Evolutionary conservation across 2,113 vertebrate genomes (phyloP).

Genomic region (Heteronetta atricapilla): DNA sequence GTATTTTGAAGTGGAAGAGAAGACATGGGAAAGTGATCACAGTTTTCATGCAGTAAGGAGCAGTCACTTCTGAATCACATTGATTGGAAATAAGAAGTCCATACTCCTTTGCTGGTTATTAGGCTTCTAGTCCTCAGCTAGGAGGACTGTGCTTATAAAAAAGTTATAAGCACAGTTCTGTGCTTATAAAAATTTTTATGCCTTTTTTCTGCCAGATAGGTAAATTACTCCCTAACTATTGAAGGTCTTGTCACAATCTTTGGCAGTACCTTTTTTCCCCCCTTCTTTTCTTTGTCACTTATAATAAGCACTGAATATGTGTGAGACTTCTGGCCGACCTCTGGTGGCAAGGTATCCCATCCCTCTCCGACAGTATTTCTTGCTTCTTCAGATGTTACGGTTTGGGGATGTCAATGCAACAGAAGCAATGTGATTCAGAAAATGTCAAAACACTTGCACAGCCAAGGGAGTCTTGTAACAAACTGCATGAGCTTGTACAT

Average conservation of each 20-base stretch:
- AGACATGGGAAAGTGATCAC: background rate
- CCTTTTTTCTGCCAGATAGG: background rate
- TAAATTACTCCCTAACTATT: background rate
- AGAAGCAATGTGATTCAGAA: background rate
- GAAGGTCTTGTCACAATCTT: background rate
- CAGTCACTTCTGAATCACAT: background rate
- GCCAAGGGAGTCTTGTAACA: background rate
- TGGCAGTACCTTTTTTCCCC: accelerated
- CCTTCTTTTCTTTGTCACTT: background rate
- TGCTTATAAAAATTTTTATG: background rate
- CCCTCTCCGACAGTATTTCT: background rate
- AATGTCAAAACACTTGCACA: background rate
- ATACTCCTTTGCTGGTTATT: background rate
- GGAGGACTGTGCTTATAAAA: background rate
- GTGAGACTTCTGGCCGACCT: background rate
- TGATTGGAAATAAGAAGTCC: background rate
- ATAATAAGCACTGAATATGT: background rate
- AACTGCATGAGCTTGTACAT: background rate
- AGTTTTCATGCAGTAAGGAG: background rate
- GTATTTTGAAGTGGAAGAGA: background rate
- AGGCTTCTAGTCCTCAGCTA: background rate
- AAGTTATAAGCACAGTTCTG: too few species aligned
- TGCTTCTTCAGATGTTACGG: background rate
- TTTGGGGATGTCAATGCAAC: background rate
- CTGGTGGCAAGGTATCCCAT: background rate